Percentiles rank a stretch among this genome's conserved stretches.
These are phyloP conservation scores for Sanderia malayensis DNA, from an alignment of 30 jellyfish, hydroid and myxozoan species.

Conservation along the genomic window DNA sequence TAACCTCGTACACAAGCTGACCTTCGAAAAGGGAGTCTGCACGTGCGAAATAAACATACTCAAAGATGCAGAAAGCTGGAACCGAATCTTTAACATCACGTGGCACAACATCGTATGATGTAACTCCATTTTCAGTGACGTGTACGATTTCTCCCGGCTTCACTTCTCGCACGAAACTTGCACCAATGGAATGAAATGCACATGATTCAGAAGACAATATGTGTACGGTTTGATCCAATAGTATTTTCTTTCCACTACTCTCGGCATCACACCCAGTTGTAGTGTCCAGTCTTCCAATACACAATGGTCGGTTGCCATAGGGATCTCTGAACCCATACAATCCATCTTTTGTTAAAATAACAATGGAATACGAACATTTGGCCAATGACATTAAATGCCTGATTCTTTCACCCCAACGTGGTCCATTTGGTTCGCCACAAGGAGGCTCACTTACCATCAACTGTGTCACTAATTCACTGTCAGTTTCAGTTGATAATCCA, in stretches of 20 bases:
- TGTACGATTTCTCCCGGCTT: slow-evolving; percentile 87
- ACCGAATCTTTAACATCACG: slow-evolving; percentile 26
- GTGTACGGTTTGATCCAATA: slow-evolving; percentile 13
- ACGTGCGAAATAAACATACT: slow-evolving; percentile 91
- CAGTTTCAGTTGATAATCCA: slow-evolving; percentile 82
- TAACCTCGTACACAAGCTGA: slow-evolving; percentile 78
- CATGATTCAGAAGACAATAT: slow-evolving; percentile 89
- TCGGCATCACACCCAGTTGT: slow-evolving; percentile 19
- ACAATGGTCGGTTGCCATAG: slow-evolving; percentile 87
- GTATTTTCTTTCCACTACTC: slow-evolving; percentile 44
- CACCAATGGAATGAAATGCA: slow-evolving; percentile 87
- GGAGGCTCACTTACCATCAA: slow-evolving; percentile 95
- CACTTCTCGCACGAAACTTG: slow-evolving; percentile 72
- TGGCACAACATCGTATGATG: slow-evolving; percentile 48
- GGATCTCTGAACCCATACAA: slow-evolving; percentile 91
- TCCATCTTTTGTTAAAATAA: slow-evolving; percentile 72
- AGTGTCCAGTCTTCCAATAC: slow-evolving; percentile 64
- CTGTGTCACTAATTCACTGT: slow-evolving; percentile 88
- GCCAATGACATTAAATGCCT: slow-evolving; percentile 71
- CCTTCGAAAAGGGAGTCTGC: slow-evolving; percentile 85
- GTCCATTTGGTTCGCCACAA: slow-evolving; percentile 89
- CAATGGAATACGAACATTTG: slow-evolving; percentile 73
- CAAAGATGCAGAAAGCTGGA: slow-evolving; percentile 90
- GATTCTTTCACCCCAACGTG: slow-evolving; percentile 81
- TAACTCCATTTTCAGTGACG: slow-evolving; percentile 60